A percentile compares a stretch with the other conserved stretches of the same genome.
Evolutionary conservation across 1,140 invertebrate species (phyloP).

Genomic region (Portunus trituberculatus): DNA sequence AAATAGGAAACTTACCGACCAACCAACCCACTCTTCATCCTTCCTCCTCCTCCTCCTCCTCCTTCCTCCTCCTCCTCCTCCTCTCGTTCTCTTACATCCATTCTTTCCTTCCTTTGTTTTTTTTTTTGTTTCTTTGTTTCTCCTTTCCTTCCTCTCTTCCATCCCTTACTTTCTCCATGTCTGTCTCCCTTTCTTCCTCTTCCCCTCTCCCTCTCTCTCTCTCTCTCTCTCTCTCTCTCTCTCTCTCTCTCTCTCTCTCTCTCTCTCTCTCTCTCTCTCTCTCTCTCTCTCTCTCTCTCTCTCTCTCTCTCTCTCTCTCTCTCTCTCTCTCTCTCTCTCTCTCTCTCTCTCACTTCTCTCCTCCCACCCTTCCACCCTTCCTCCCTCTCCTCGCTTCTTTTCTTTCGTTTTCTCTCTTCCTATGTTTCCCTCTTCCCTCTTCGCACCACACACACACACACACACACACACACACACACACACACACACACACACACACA

Average conservation of each 20-base stretch:
- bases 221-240: neutral
- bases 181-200: neutral
- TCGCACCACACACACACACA: neutral
- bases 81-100: neutral
- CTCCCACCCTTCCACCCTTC: neutral
- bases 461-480: neutral
- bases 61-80: neutral
- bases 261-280: neutral
- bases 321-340: neutral
- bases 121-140: neutral
- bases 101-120: neutral
- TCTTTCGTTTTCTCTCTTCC: neutral
- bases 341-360: conserved; percentile 6
- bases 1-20: no score
- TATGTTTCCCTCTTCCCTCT: neutral
- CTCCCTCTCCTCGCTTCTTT: neutral
- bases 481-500: no score
- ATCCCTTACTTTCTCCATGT: neutral
- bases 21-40: neutral
- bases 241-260: neutral
- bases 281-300: neutral
- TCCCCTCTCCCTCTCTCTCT: neutral
- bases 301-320: neutral
- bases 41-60: neutral
- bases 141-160: neutral